phyloP scores from a whole-genome alignment of 2,888 invertebrate genomes.

The Heliconius ethilla region DNA sequence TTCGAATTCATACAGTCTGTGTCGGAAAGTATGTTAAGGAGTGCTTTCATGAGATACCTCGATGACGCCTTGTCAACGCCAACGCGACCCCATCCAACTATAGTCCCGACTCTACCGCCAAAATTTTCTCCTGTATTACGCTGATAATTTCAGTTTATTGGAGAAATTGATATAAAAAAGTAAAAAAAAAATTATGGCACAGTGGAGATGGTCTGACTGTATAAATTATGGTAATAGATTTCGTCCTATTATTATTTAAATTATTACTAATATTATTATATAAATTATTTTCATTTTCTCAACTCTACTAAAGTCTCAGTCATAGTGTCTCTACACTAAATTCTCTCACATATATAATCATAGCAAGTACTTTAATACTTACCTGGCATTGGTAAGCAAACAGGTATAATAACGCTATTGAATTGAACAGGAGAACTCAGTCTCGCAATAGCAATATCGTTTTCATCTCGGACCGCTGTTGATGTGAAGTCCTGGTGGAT shows the following conservation, averaged over 20 bases:
- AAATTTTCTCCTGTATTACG: slow-evolving; percentile 69
- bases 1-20: slow-evolving; percentile 70
- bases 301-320: neutral
- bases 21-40: slow-evolving; percentile 70
- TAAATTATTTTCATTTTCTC: neutral
- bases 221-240: neutral
- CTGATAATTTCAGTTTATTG: neutral
- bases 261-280: neutral
- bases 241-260: neutral
- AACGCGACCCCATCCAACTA: slow-evolving; percentile 82
- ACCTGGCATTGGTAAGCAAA: slow-evolving; percentile 80
- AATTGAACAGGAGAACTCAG: slow-evolving; percentile 70
- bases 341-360: neutral
- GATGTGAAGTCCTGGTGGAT: slow-evolving; percentile 78
- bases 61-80: slow-evolving; percentile 72
- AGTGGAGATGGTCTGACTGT: neutral
- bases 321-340: neutral
- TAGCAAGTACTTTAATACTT: slow-evolving; percentile 36
- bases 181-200: neutral
- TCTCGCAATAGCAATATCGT: slow-evolving; percentile 82
- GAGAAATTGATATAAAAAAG: neutral
- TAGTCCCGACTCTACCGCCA: slow-evolving; percentile 65
- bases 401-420: slow-evolving; percentile 69
- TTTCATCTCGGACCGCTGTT: slow-evolving; percentile 77
- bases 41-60: slow-evolving; percentile 72